phyloP scores from a whole-genome alignment of 2,888 invertebrate genomes.

The Cephus rjabovi region DNA sequence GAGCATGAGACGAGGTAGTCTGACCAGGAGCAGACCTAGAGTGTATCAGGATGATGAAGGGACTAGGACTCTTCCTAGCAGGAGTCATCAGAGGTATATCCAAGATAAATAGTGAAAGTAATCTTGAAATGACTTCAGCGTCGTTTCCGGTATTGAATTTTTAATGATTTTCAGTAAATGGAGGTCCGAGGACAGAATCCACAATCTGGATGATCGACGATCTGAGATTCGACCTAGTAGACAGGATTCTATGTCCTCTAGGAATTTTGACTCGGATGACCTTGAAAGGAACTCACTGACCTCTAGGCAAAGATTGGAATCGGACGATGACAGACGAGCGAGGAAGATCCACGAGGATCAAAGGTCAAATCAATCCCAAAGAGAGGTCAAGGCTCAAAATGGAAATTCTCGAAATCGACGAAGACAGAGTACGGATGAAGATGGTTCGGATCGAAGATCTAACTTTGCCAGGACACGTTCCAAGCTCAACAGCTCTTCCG shows the following conservation, averaged over 20 bases:
- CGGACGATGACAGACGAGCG: constrained; percentile 22
- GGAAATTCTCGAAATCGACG: constrained; percentile 32
- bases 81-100: constrained; percentile 53
- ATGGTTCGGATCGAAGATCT: constrained; percentile 44
- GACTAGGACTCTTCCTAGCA: constrained; percentile 36
- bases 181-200: constrained; percentile 57
- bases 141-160: not conserved
- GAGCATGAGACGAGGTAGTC: constrained; percentile 57
- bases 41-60: constrained; percentile 50
- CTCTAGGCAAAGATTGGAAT: constrained; percentile 32
- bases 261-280: constrained; percentile 39
- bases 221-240: constrained; percentile 43
- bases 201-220: constrained; percentile 52
- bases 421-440: constrained; percentile 54
- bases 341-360: constrained; percentile 26
- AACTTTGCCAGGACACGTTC: constrained; percentile 31
- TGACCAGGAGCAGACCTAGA: constrained; percentile 42
- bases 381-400: constrained; percentile 15
- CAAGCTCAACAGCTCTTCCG: constrained; percentile 57
- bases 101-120: not conserved
- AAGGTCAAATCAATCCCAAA: constrained; percentile 12
- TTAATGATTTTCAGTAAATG: constrained; percentile 35
- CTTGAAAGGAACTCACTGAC: constrained; percentile 33
- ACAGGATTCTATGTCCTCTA: constrained; percentile 39
- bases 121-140: not conserved